Evolutionary conservation across 1,140 invertebrate species (phyloP), one percentile per base, ranked within the genome.

Genomic region (Melitaea cinxia): DNA sequence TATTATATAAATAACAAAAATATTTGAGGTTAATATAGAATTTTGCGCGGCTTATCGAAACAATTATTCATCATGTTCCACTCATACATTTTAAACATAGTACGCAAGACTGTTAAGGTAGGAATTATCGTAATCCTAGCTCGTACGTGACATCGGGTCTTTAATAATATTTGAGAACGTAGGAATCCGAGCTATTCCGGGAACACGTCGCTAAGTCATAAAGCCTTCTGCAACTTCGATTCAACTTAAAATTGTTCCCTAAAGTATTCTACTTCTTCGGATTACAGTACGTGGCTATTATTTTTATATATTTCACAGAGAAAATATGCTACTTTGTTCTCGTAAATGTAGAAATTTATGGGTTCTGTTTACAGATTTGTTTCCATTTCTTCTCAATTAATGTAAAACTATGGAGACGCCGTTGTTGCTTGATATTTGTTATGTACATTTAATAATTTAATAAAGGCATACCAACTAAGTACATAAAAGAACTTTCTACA

Each of bases 181-280:
- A 52, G 14, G 49, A 52, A 28, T 52, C 49, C 19, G 23, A 28
- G 49, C 19, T 6, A 52, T 52, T 52, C 49, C 3, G 49, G 10
- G n/a, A 52, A 52, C 49, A 52, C 49, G 49, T 52, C 49, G 49
- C 49, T 52, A 52, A 52, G 49, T 50, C 47, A 50, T 50, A 50
- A 50, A 50, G 47, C 47, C 23, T 52, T 52, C 49, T 52, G 49
- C 26, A 52, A 52, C 49, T 52, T 52, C 49, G 49, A 52, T 52
- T 26, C 49, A 52, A 52, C 49, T 52, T 50, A 50, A 52, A 47
- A 26, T 52, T 28, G 49, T 52, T 52, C 49, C 49, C 49, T 52
- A 52, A 52, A 52, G 49, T 52, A 52, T 52, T 52, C 49, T 52
- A 52, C 49, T 52, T 28, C 24, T 28, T 52, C 49, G 49, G 24